Evolutionary conservation across 2,888 invertebrate genomes (phyloP), one percentile per base, ranked within the genome.

Genomic region (Mythimna pallens): DNA sequence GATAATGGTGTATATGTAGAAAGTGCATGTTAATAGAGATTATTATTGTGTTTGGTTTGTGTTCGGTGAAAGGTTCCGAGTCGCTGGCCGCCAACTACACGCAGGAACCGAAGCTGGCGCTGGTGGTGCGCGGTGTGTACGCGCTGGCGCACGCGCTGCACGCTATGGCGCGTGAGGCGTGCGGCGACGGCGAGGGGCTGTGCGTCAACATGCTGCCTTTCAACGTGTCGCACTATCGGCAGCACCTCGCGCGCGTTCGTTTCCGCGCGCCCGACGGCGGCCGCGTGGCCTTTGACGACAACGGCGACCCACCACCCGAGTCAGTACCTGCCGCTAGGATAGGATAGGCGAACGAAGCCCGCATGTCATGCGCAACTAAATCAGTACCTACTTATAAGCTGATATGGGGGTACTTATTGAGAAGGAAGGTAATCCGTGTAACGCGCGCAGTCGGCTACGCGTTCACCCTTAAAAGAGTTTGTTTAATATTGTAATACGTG

Each of bases 251-350:
- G 93, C 97, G 98, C 87, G 97, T 98, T 40, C 97, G 97, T 14
- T 98, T 98, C 92, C 94, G 94, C 5, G 97, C 97, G 83, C 97
- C 97, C 68, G 97, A 97, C 81, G 93, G 93, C 20, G 97, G 98
- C 79, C 93, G 94, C 47, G 97, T 98, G 55, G 97, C 97, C 86
- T 98, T 98, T 90, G 98, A 98, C 92, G 96, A 97, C 81, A 97
- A 97, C 86, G 98, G 98, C 25, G 98, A 98, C 92, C 98, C 98
- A 22, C 98, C 98, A 10, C 98, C 98, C 80, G 97, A 98, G 98
- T 98, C 87, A 93, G 95, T 90, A 8, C 36, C 50, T 7, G 30
- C 34, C 3, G 0, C n/a, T 36, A 40, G 12, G 12, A 40, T 10
- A 12, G 40, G 40, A 47, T 6, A 47, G 17, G 47, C 17, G 3